Base-by-base conservation (phyloP, 2,113 vertebrate genomes). In the Scomber japonicus region DNA sequence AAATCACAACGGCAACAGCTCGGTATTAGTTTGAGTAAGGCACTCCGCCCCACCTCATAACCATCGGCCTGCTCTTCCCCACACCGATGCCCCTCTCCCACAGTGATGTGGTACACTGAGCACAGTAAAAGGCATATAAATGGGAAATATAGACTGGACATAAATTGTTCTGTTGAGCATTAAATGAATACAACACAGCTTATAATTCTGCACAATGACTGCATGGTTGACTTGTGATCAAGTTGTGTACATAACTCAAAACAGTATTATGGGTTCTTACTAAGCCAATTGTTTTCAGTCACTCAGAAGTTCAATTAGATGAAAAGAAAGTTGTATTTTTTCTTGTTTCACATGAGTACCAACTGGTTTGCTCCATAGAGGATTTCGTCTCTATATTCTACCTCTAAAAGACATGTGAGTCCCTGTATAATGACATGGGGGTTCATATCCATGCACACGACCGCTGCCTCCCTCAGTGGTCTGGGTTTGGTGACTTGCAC, bases 41-140 rank as follows among this genome's bases (percentile, higher is more conserved):
- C 93, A 94, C 93, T 92, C 93, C 19, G 89, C 90, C 94, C 91
- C 88, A 86, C 79, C 86, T 86, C 85, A 54, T 64, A 76, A 82
- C 90, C 83, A 73, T 77, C 75, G 65, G 76, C 72, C 80, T 75
- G 76, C 67, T 83, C 82, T 60, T 75, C 75, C 75, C 75, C 74
- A 11, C 65, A 82, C 91, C 80, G 83, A 89, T 83, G 83, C 88
- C 92, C 90, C 85, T 79, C 88, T 92, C 93, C 93, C 93, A 94
- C 94, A 95, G 94, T 94, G 94, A 88, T 93, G 93, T 95, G 94
- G 94, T 94, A 91, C 92, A 91, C 90, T 79, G 91, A 94, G 94
- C 91, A 94, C 93, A 94, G 94, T 93, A 89, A 92, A 95, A 94
- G 90, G 92, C 92, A 90, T 93, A 92, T 80, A 93, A 92, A 91